Evolutionary conservation across 1,140 invertebrate genomes (phyloP).

Genomic region (Glomeris maerens): DNA sequence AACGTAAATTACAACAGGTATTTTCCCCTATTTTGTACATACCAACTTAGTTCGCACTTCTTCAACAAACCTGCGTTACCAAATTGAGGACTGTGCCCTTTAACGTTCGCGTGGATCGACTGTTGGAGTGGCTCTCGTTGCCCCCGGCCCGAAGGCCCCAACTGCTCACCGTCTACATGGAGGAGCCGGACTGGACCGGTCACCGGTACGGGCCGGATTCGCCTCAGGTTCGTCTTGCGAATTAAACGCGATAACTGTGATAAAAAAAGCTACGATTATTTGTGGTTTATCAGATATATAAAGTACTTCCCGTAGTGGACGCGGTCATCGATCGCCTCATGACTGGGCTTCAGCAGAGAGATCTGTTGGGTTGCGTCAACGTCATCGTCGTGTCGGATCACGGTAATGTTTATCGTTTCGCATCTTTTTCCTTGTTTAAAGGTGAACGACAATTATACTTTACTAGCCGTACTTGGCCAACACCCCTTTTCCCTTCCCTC

Average conservation of each 20-base stretch:
- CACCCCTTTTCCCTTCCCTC: no score
- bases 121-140: conserved; percentile 45
- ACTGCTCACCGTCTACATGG: conserved; percentile 18
- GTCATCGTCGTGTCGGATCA: conserved; percentile 24
- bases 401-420: no score
- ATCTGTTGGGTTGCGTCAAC: conserved; percentile 23
- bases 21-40: no score
- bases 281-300: conserved; percentile 13
- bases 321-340: conserved; percentile 18
- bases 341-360: conserved; percentile 15
- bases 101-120: conserved; percentile 39
- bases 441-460: no score
- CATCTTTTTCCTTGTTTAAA: no score
- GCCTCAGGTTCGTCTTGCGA: not conserved
- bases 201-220: conserved; percentile 20
- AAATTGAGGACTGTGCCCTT: conserved; percentile 23
- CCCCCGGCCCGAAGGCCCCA: not conserved
- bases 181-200: conserved; percentile 19
- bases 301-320: conserved; percentile 16
- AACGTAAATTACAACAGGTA: no score
- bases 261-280: not conserved
- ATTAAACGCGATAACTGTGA: not conserved
- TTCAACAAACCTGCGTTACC: not conserved
- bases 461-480: no score
- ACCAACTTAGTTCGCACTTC: no score